Conservation (phyloP, 2,888 invertebrate genomes). For the Drosophila austrosaltans region DNA sequence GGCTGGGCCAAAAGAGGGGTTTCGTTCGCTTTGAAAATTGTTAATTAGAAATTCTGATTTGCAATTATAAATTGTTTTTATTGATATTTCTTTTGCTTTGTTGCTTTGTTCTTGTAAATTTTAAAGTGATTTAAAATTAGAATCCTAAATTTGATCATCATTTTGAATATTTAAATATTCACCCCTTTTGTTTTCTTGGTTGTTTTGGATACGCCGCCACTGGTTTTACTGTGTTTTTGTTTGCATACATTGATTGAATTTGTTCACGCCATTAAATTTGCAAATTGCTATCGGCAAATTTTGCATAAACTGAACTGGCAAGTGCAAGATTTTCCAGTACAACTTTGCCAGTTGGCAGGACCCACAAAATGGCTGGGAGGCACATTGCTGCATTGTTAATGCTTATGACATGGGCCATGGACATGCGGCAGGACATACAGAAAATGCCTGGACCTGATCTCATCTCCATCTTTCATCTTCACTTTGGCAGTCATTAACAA, state of each 20-base stretch:
- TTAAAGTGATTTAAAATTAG: too few relatives aligned
- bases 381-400: constrained; percentile 31
- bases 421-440: constrained; percentile 14
- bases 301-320: constrained; percentile 78
- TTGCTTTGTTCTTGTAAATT: too few relatives aligned
- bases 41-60: too few relatives aligned
- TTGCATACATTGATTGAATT: constrained; percentile 82
- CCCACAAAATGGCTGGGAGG: not conserved
- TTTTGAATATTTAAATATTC: too few relatives aligned
- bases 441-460: constrained; percentile 1
- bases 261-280: constrained; percentile 83
- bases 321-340: constrained; percentile 68
- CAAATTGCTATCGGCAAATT: constrained; percentile 82
- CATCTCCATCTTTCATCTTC: not conserved
- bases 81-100: too few relatives aligned
- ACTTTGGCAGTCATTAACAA: constrained; percentile 60
- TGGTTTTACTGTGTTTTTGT: constrained; percentile 58
- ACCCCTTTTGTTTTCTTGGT: too few relatives aligned
- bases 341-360: constrained; percentile 25
- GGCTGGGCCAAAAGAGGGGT: not conserved
- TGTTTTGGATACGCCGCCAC: constrained; percentile 2
- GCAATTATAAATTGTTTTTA: too few relatives aligned
- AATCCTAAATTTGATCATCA: too few relatives aligned
- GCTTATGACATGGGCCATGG: constrained; percentile 20
- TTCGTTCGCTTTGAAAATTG: too few relatives aligned